Conservation (phyloP, 2,797 vertebrate genomes). For the Poeciliopsis infans region DNA sequence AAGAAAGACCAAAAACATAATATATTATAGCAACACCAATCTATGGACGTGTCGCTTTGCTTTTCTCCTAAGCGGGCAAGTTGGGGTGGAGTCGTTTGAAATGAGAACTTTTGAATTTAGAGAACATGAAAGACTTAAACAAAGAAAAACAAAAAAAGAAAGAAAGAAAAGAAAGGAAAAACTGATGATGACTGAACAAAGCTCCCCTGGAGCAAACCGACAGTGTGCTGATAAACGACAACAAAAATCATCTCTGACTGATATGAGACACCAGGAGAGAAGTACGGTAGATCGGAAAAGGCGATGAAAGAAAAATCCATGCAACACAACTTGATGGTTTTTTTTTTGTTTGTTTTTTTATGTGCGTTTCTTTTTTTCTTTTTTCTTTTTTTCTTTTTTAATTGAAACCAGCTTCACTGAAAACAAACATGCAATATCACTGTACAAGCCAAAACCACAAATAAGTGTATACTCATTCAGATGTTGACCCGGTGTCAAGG, state of each 20-base stretch:
- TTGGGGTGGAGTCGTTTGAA: conserved; percentile 49
- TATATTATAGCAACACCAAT: conserved; percentile 57
- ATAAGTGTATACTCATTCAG: conserved; percentile 88
- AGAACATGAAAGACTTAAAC: conserved; percentile 56
- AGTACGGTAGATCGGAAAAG: conserved; percentile 30
- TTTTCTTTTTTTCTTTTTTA: conserved; percentile 79
- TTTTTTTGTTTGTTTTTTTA: conserved; percentile 12
- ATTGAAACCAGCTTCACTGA: conserved; percentile 95
- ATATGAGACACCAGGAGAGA: conserved; percentile 49
- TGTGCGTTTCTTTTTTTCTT: conserved; percentile 73
- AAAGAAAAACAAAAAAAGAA: conserved; percentile 44
- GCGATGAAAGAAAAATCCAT: conserved; percentile 72
- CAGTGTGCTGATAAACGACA: conserved; percentile 15
- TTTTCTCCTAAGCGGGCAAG: conserved; percentile 37
- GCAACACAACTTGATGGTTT: conserved; percentile 71
- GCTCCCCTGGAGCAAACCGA: conserved; percentile 32
- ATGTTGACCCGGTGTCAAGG: conserved; percentile 87
- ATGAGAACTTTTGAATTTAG: conserved; percentile 52
- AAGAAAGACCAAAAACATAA: conserved; percentile 63
- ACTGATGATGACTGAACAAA: conserved; percentile 51
- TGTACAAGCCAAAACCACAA: conserved; percentile 95
- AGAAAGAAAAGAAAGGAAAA: conserved; percentile 22
- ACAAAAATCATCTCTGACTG: conserved; percentile 39
- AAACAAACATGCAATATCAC: conserved; percentile 97
- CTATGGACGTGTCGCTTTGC: conserved; percentile 38